Conservation (phyloP, 2,113 vertebrate species). For the Lates calcarifer region DNA sequence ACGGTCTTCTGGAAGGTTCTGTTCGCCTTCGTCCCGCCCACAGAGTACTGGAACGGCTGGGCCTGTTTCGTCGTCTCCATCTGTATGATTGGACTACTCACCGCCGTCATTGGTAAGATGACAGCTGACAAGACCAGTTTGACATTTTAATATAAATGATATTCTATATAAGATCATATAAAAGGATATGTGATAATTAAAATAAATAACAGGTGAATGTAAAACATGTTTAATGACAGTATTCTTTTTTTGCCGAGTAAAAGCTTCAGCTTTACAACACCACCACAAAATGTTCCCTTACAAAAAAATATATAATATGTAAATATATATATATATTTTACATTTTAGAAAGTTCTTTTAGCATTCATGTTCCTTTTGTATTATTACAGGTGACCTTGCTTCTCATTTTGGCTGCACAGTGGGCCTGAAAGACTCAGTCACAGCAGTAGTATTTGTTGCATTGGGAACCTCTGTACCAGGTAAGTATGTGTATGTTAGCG, state of each 20-base stretch:
- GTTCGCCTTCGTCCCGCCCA: slow-evolving; percentile 98
- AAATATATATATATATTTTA: not conserved
- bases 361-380: not conserved
- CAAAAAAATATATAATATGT: no score
- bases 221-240: no score
- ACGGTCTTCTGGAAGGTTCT: slow-evolving; percentile 99
- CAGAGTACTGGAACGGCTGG: slow-evolving; percentile 99
- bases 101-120: slow-evolving; percentile 89
- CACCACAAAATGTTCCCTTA: no score
- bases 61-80: slow-evolving; percentile 98
- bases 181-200: no score
- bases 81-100: slow-evolving; percentile 96
- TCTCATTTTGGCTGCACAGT: slow-evolving; percentile 98
- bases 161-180: not conserved
- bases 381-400: slow-evolving; percentile 90
- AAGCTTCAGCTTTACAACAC: no score
- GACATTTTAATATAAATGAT: not conserved
- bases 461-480: slow-evolving; percentile 98
- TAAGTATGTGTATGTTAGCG: slow-evolving; percentile 63
- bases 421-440: slow-evolving; percentile 97
- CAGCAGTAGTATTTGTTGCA: slow-evolving; percentile 96
- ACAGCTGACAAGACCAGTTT: not conserved
- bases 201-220: no score
- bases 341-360: no score
- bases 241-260: no score